Evolutionary conservation across 2,797 vertebrate genomes (phyloP).

Genomic region (Tenualosa thibaudeaui): DNA sequence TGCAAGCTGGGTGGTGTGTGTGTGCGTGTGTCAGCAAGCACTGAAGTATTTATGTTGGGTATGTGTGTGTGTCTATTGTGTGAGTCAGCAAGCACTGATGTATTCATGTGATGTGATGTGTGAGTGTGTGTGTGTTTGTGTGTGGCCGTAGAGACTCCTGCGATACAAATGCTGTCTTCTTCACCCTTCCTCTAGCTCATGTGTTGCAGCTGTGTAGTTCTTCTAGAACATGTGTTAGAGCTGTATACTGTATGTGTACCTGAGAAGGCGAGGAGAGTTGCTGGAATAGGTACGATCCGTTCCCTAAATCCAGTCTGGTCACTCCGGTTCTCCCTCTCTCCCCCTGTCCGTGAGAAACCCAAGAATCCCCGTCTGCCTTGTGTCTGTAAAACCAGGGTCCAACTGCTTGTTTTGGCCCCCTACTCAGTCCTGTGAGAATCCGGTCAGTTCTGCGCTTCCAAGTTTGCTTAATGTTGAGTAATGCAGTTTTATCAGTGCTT

Average conservation of each 20-base stretch:
- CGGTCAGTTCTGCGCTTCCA: neutral
- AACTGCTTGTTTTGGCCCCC: constrained; percentile 13
- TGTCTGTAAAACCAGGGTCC: neutral
- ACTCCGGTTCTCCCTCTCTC: neutral
- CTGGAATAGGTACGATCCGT: neutral
- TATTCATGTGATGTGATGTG: neutral
- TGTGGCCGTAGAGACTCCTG: neutral
- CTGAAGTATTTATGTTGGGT: neutral
- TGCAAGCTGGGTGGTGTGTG: neutral
- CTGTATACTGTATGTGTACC: neutral
- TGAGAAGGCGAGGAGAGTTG: neutral
- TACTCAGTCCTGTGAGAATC: neutral
- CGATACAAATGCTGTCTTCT: neutral
- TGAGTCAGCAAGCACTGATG: neutral
- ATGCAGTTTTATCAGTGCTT: neutral
- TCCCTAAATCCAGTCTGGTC: neutral
- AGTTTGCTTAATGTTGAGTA: neutral
- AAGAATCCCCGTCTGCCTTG: neutral
- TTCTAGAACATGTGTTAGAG: neutral
- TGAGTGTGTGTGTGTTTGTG: neutral
- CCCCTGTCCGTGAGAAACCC: neutral
- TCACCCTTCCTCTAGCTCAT: neutral
- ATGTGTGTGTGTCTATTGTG: neutral
- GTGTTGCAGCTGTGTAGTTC: neutral
- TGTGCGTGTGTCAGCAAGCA: neutral